Conservation (phyloP, 2,797 vertebrate species). For the Oreochromis mossambicus region DNA sequence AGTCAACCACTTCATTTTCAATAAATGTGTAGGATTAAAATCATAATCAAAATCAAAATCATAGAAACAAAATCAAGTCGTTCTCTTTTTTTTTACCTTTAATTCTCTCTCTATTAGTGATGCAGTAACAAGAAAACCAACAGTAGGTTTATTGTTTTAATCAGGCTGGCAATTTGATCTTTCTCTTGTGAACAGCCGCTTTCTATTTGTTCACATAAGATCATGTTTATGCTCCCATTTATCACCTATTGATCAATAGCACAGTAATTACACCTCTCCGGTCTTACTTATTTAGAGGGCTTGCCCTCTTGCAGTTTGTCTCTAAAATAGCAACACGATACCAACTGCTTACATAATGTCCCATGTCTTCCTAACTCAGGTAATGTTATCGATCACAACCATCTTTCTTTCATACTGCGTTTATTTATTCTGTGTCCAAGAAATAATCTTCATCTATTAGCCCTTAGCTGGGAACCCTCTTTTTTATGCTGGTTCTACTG, state of each 20-base stretch:
- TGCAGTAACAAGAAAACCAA: not conserved
- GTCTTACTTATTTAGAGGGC: slow-evolving; percentile 33
- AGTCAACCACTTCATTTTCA: not conserved
- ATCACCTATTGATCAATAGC: slow-evolving; percentile 63
- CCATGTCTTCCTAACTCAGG: slow-evolving; percentile 23
- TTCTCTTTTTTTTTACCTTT: not conserved
- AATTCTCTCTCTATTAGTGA: not conserved
- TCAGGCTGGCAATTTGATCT: slow-evolving; percentile 31
- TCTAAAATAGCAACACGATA: slow-evolving; percentile 44
- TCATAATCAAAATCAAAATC: not conserved
- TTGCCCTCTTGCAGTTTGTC: not conserved
- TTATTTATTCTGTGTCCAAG: not conserved
- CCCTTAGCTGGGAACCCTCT: not conserved
- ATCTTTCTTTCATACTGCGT: not conserved
- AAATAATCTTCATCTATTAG: not conserved
- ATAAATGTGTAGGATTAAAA: not conserved
- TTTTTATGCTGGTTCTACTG: not conserved
- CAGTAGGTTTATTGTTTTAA: slow-evolving; percentile 12
- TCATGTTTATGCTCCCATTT: slow-evolving; percentile 40
- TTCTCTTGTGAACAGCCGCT: slow-evolving; percentile 50
- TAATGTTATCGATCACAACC: not conserved
- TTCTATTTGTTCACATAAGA: slow-evolving; percentile 48
- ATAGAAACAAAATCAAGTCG: not conserved
- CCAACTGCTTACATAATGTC: slow-evolving; percentile 29
- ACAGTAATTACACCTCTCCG: slow-evolving; percentile 55